Evolutionary conservation across 1,140 invertebrate genomes (phyloP), one percentile per base, ranked within the genome.

Genomic region (Oscheius sp.): DNA sequence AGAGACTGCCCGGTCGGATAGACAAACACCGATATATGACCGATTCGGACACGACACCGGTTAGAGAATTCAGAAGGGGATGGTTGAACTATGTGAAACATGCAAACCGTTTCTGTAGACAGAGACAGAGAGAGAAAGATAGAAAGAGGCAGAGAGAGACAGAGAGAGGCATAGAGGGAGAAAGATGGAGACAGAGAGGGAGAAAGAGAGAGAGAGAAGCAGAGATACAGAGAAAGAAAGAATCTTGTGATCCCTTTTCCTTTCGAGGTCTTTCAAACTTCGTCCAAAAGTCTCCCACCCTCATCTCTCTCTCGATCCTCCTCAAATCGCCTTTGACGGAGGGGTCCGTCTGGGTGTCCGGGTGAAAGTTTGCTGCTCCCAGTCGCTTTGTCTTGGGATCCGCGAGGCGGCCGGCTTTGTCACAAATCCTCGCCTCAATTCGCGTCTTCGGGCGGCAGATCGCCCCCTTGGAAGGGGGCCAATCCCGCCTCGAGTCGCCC

Each of bases 391-490:
- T 55, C 49, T 55, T 23, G 49, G 23, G n/a, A 55, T 13, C 49
- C 49, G 23, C 49, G 49, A 55, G 49, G 49, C 49, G 23, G 28
- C 15, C 49, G 49, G 49, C 15, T 55, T 55, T 55, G 49, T 55
- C 49, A 55, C 49, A 55, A 55, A 55, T 55, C 15, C 49, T 55
- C 49, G 7, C 23, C 49, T 55, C 49, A 55, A 55, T 55, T 26
- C 15, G 7, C 49, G 7, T 55, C 49, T 55, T 55, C 15, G 38
- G 10, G 10, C 38, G n/a, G 38, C 10, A 10, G 10, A 55, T 15
- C 15, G 15, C 49, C 49, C 15, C 28, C 15, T 20, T 23, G 15
- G 23, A 55, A 55, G 23, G 49, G 7, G 28, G 49, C 49, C 49
- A 55, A 55, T 55, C 49, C 49, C 49, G 15, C 49, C n/a, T n/a